phyloP scores from a whole-genome alignment of 2,888 invertebrate species.

The Leptura quadrifasciata region DNA sequence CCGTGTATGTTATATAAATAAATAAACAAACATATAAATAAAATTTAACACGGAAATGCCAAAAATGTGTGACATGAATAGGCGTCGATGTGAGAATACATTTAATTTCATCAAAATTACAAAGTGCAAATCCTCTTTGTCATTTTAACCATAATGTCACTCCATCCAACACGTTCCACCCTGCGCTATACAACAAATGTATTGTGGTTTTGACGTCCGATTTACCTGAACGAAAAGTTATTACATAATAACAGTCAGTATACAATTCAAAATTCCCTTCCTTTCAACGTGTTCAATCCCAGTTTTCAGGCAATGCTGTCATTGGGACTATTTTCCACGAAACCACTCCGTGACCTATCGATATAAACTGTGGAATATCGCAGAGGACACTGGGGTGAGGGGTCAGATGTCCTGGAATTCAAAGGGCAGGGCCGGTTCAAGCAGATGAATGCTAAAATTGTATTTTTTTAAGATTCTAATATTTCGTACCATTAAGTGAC shows the following conservation, averaged over 20 bases:
- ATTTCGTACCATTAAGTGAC: too few relatives aligned
- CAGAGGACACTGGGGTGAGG: not conserved
- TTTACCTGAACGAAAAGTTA: conserved; percentile 4
- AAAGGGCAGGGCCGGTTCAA: not conserved
- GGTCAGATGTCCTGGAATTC: not conserved
- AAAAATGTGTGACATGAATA: too few relatives aligned
- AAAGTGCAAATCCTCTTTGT: conserved; percentile 1
- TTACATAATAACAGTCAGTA: conserved; percentile 3
- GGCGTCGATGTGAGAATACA: too few relatives aligned
- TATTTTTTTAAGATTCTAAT: too few relatives aligned
- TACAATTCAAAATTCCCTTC: not conserved
- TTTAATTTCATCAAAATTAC: not conserved
- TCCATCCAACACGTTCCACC: not conserved
- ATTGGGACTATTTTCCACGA: conserved; percentile 1
- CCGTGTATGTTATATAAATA: too few relatives aligned
- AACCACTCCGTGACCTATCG: conserved; percentile 7
- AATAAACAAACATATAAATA: too few relatives aligned
- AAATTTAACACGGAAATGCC: too few relatives aligned
- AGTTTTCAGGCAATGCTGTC: not conserved
- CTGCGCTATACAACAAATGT: not conserved
- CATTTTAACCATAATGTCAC: conserved; percentile 7
- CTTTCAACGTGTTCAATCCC: not conserved
- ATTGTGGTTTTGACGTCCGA: conserved; percentile 4
- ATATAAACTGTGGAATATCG: not conserved
- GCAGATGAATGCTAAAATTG: too few relatives aligned